phyloP scores from a whole-genome alignment of 2,888 invertebrate species.

The Drosophila barbarae region DNA sequence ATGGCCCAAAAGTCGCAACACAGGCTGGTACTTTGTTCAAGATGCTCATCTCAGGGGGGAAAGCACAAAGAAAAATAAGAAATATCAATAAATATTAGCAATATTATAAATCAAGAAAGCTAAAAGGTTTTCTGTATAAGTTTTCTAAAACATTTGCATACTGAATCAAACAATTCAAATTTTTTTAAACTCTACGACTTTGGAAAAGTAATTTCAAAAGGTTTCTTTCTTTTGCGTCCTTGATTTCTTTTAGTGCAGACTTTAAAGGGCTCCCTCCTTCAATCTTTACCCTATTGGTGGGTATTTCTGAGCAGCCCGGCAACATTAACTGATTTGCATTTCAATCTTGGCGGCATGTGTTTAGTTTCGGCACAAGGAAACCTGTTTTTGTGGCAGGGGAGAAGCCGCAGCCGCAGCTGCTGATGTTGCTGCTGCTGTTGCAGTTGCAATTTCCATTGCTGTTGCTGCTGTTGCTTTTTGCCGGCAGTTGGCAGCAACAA shows the following conservation, averaged over 20 bases:
- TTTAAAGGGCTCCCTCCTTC: background rate
- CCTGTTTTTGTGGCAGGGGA: slow-evolving; percentile 48
- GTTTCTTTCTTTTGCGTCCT: background rate
- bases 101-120: background rate
- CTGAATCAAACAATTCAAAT: background rate
- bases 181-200: too few relatives aligned
- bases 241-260: background rate
- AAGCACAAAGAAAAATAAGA: background rate
- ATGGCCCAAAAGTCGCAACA: slow-evolving; percentile 3
- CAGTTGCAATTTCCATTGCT: slow-evolving; percentile 15
- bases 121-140: background rate
- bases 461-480: slow-evolving; percentile 19
- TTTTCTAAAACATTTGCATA: background rate
- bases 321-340: slow-evolving; percentile 71
- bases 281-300: slow-evolving; percentile 4
- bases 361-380: slow-evolving; percentile 60
- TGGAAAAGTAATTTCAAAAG: background rate
- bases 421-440: slow-evolving; percentile 16
- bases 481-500: slow-evolving; percentile 38
- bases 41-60: slow-evolving; percentile 5
- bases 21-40: background rate
- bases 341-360: slow-evolving; percentile 71
- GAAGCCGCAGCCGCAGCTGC: slow-evolving; percentile 30
- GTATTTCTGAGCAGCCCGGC: slow-evolving; percentile 10
- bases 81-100: background rate